Evolutionary conservation across 2,797 vertebrate species (phyloP).

Genomic region (Falco peregrinus): DNA sequence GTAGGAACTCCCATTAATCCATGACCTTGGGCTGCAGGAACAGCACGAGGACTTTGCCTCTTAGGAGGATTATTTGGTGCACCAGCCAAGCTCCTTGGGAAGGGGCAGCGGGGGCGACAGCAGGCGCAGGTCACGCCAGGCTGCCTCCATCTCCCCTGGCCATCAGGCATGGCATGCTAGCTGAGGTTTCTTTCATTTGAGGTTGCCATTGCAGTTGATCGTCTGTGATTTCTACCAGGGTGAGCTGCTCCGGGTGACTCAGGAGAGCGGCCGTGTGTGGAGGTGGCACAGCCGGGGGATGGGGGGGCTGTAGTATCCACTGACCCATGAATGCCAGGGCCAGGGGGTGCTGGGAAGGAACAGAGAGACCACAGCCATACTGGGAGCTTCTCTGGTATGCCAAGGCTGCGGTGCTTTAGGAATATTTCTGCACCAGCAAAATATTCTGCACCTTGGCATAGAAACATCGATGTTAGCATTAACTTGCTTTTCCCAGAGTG

Average conservation of each 20-base stretch:
- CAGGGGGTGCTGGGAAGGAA: not conserved
- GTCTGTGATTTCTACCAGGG: not conserved
- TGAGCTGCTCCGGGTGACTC: not conserved
- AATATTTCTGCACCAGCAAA: not conserved
- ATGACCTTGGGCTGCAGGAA: not conserved
- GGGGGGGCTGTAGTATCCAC: not conserved
- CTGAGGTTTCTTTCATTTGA: not conserved
- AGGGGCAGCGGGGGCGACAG: not conserved
- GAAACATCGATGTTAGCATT: not conserved
- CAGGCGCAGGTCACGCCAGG: not conserved
- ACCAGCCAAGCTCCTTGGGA: not conserved
- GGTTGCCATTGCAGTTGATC: not conserved
- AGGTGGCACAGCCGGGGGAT: not conserved
- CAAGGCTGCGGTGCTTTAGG: not conserved
- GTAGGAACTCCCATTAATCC: not conserved
- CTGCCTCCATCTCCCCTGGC: not conserved
- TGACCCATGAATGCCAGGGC: not conserved
- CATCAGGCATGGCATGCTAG: rapidly evolving
- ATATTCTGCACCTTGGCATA: not conserved
- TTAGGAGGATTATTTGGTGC: not conserved
- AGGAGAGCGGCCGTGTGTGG: rapidly evolving
- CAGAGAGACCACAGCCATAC: not conserved
- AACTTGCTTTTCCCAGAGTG: not conserved
- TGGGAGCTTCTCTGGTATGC: not conserved
- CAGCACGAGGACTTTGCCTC: not conserved